Base-by-base conservation (phyloP, 30 jellyfish, hydroid and myxozoan species). In the Sanderia malayensis region DNA sequence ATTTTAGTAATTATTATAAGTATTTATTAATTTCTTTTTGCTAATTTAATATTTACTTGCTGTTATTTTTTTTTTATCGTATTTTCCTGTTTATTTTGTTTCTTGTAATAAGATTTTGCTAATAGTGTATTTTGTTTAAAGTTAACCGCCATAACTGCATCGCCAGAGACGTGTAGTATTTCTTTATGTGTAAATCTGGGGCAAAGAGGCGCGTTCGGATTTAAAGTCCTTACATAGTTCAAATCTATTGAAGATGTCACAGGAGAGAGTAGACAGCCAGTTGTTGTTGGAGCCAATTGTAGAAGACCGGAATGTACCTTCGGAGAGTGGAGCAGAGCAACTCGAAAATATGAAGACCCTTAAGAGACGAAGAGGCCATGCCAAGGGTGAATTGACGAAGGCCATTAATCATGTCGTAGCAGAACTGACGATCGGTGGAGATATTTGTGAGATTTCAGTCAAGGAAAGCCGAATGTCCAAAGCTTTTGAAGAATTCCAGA, bases 241-340 rank as follows among this genome's bases (percentile, higher is more conserved):
- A 37, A 37, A 37, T 37, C 52, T 37, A 37, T 37, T 37, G 13
- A 37, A 37, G 52, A 37, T 37, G 52, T 37, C 52, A 37, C 52
- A 37, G 52, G 52, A 37, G 52, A 37, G 52, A 6, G 52, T 37
- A 13, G 52, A 37, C 52, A 37, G 52, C 52, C 52, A 37, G 52
- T 13, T 13, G 52, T 37, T 37, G 52, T 37, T 37, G 52, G 52
- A 37, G 13, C 52, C 52, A 37, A 37, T 37, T 13, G 52, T 13
- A 37, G 52, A 37, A 37, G 52, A 37, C 52, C 52, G 52, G 52
- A 37, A 37, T 37, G 52, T 37, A 37, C 52, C 52, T 37, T 37
- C 52, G 52, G 52, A 37, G 13, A 6, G 52, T 37, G 52, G 52
- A 37, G 52, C 52, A 37, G 52, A 4, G 52, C 52, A 37, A 37